Evolutionary conservation across 2,888 invertebrate genomes (phyloP).

Genomic region (Leucophora obtusa): DNA sequence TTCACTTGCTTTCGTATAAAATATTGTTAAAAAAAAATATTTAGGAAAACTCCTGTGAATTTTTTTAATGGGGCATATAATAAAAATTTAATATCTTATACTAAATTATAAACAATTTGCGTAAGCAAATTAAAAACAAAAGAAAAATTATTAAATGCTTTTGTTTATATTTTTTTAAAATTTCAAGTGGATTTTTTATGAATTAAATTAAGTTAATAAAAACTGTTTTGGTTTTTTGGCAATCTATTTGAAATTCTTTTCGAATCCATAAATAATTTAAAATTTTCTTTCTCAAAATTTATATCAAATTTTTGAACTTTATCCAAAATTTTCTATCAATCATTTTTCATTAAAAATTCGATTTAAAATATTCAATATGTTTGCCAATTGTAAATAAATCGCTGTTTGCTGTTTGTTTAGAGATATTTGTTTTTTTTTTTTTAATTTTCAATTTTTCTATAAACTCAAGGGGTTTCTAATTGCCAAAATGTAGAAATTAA

Average conservation of each 20-base stretch:
- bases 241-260: background rate
- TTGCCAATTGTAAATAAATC: background rate
- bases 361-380: background rate
- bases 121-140: conserved; percentile 29
- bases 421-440: conserved; percentile 30
- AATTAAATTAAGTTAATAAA: conserved; percentile 12
- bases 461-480: conserved; percentile 8
- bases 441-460: conserved; percentile 13
- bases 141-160: background rate
- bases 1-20: too few species aligned
- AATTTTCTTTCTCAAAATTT: background rate
- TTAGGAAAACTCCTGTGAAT: background rate
- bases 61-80: background rate
- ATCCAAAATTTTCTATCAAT: conserved; percentile 27
- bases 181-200: conserved; percentile 35
- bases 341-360: background rate
- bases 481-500: conserved; percentile 22
- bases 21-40: background rate
- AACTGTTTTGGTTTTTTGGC: conserved; percentile 29
- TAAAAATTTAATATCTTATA: background rate
- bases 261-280: background rate
- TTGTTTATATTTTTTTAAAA: background rate
- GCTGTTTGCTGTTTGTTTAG: background rate
- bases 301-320: conserved; percentile 30
- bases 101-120: conserved; percentile 20